These are phyloP conservation scores for Acanthochromis polyacanthus DNA, from an alignment of 2,113 vertebrate genomes.

Conservation along the genomic window DNA sequence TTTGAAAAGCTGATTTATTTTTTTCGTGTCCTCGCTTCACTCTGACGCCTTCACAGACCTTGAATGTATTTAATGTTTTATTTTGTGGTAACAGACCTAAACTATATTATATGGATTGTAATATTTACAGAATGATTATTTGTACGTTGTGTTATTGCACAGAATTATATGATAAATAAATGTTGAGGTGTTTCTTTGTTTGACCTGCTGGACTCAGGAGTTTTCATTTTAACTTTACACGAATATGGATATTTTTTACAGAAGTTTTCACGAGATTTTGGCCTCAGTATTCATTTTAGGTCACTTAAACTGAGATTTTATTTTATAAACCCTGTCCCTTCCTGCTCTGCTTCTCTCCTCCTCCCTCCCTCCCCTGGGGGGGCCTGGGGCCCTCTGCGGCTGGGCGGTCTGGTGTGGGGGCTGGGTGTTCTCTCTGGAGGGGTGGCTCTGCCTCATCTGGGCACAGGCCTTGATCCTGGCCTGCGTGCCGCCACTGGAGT, in stretches of 20 bases:
- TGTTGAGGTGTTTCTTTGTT: slow-evolving; percentile 27
- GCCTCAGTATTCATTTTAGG: no score
- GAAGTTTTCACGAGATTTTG: no score
- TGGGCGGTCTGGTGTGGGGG: no score
- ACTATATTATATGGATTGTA: slow-evolving; percentile 57
- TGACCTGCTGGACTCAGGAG: background rate
- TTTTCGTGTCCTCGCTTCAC: background rate
- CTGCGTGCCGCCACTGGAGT: no score
- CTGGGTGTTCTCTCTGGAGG: no score
- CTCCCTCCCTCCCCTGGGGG: no score
- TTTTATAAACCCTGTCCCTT: no score
- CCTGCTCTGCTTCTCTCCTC: no score
- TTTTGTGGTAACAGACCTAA: slow-evolving; percentile 34
- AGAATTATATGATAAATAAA: slow-evolving; percentile 65
- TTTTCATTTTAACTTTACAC: background rate
- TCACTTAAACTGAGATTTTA: no score
- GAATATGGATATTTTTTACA: background rate
- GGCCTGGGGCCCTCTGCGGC: no score
- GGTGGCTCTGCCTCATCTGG: no score
- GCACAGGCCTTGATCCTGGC: no score
- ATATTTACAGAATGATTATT: slow-evolving; percentile 61
- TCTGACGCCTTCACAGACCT: slow-evolving; percentile 52
- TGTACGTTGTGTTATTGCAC: slow-evolving; percentile 74
- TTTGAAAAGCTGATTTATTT: background rate
- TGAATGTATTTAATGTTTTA: slow-evolving; percentile 74